Conservation (phyloP, 2,888 invertebrate genomes). For the Amiota minor region DNA sequence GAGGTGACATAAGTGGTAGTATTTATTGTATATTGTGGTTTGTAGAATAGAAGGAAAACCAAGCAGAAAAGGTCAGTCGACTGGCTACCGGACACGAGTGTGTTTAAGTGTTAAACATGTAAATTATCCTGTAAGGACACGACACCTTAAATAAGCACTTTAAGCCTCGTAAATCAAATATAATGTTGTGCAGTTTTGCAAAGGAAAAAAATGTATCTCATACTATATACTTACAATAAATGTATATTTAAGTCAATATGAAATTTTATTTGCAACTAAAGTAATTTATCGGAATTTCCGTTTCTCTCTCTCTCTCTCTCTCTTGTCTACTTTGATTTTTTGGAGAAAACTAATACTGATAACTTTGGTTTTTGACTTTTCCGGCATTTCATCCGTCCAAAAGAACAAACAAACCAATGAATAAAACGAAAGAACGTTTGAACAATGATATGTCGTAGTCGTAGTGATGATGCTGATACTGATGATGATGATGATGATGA, state of each 20-base stretch:
- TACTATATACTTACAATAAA: too few relatives aligned
- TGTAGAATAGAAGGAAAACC: conserved; percentile 8
- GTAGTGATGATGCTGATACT: too few relatives aligned
- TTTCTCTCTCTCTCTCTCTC: not conserved
- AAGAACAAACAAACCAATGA: too few relatives aligned
- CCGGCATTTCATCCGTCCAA: conserved; percentile 63
- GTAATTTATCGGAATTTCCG: too few relatives aligned
- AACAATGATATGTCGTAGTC: too few relatives aligned
- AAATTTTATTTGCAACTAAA: not conserved
- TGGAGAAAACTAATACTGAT: conserved; percentile 52
- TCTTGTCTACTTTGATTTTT: not conserved
- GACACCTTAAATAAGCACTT: conserved; percentile 58
- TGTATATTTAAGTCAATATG: conserved; percentile 14
- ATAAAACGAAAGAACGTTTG: too few relatives aligned
- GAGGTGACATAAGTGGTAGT: not conserved
- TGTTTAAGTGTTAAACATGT: conserved; percentile 71
- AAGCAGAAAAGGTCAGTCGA: conserved; percentile 25
- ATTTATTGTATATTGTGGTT: conserved; percentile 39
- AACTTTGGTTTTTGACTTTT: conserved; percentile 68
- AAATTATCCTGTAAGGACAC: conserved; percentile 62
- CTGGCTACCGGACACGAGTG: conserved; percentile 54
- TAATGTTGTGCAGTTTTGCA: not conserved
- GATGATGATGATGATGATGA: conserved; percentile 33
- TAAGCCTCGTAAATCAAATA: conserved; percentile 57
- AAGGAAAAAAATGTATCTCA: too few relatives aligned